Evolutionary conservation across 2,888 invertebrate genomes (phyloP), one percentile per base, ranked within the genome.

Genomic region (Thera britannica): DNA sequence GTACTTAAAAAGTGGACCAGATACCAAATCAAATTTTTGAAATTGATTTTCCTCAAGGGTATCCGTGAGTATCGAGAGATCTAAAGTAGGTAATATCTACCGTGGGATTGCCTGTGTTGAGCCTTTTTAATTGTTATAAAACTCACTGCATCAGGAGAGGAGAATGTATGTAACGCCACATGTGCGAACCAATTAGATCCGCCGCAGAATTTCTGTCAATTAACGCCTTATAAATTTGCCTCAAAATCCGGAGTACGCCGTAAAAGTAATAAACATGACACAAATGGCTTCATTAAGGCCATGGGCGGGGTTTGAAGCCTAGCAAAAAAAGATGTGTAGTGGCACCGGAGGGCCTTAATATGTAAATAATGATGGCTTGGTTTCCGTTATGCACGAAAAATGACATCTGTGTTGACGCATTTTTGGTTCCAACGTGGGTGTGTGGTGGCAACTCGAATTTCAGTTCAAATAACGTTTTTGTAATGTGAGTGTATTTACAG

Each of bases 201-300:
- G 73, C 85, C 79, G 86, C 81, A 84, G 9, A 52, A 85, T 85
- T 88, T 83, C 84, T 87, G 90, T 90, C 92, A 91, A 91, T 93
- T 93, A 90, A 84, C 89, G 87, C 88, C 84, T 86, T 89, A 83
- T 92, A 93, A 93, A 92, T 93, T 89, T 83, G 82, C 84, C 82
- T 85, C 87, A 86, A 91, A 92, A 91, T 90, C 91, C 88, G 78
- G 84, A 84, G 90, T 88, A 85, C 87, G 86, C 86, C 89, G 86
- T 92, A 89, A 93, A 90, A 87, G 90, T 87, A 89, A 92, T 92
- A 93, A 92, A 92, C 85, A 86, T 92, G 93, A 93, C 92, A 85
- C 80, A 90, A 93, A 93, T 88, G 87, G 87, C 89, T 93, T 93
- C 92, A 93, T 93, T 93, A 93, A 88, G 83, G 82, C 82, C 75